Evolutionary conservation across 2,888 invertebrate species (phyloP), one percentile per base, ranked within the genome.

Genomic region (Sarcophaga variegata): DNA sequence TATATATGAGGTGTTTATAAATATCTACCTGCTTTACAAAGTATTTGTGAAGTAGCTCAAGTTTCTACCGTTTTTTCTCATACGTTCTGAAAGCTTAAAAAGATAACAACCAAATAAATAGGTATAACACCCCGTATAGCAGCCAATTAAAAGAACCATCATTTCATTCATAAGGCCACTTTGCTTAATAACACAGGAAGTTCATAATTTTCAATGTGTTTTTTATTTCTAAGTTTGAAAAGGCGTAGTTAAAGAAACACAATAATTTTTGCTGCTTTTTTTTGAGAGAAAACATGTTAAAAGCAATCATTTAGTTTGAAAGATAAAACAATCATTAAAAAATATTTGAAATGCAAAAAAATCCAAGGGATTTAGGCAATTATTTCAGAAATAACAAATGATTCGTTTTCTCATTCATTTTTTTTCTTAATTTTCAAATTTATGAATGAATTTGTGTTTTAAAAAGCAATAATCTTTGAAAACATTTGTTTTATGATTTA

Each of bases 121-220:
- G 47, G 63, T 47, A 17, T 22, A 79, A 75, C 75, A 70, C 63
- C 62, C 83, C 69, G 20, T 37, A 22, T 37, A 25, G 37, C 59
- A 20, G 22, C 17, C 22, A 2, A 22, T 54, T 49, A 62, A 17
- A 69, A 63, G 49, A 54, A 22, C 17, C 22, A 69, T 22, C 45
- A 54, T 66, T 80, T 72, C 59, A 72, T 59, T 59, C 45, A 22
- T 60, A 60, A 11, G 47, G 62, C 62, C 70, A 59, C 67, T 78
- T 76, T 54, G 25, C 25, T 60, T 67, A n/a, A 70, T 47, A 22
- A 47, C 22, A 84, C 85, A 85, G 85, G 85, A 85, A 85, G 85
- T 85, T 63, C n/a, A 67, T 77, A 81, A 85, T 85, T 81, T 77
- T 77, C 62, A 47, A 67, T 76, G 54, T 54, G 12, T 54, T 54